Evolutionary conservation across 2,113 vertebrate genomes (phyloP).

Genomic region (Maccullochella peelii): DNA sequence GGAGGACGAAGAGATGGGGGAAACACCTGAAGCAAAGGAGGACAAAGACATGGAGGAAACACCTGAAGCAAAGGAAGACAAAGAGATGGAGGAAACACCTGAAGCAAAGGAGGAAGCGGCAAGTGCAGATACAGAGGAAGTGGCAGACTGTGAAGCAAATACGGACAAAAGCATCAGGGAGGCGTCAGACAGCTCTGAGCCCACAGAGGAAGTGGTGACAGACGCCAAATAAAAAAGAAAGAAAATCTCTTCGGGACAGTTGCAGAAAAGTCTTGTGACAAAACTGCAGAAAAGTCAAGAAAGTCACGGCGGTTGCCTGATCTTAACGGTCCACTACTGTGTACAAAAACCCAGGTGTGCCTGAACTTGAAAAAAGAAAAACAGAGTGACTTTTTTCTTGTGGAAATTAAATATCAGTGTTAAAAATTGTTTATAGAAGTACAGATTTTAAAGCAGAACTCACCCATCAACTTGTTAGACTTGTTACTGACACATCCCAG

Average conservation of each 20-base stretch:
- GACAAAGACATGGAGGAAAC: constrained; percentile 73
- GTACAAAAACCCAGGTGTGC: constrained; percentile 98
- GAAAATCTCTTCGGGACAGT: constrained; percentile 22
- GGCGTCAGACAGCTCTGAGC: constrained; percentile 27
- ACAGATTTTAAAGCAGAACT: constrained; percentile 86
- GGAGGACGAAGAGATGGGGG: constrained; percentile 69
- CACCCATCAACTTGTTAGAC: constrained; percentile 83
- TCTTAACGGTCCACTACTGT: constrained; percentile 98
- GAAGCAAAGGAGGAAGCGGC: constrained; percentile 58
- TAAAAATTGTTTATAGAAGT: constrained; percentile 91
- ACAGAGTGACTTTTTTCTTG: constrained; percentile 88
- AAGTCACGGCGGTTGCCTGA: constrained; percentile 84
- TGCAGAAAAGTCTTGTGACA: constrained; percentile 37
- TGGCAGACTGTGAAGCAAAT: constrained; percentile 61
- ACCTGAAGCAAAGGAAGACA: constrained; percentile 26
- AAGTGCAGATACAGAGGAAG: constrained; percentile 30
- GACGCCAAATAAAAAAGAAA: constrained; percentile 59
- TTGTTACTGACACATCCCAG: constrained; percentile 90
- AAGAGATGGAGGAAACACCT: constrained; percentile 72
- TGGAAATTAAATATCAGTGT: constrained; percentile 91
- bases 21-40: constrained; percentile 47
- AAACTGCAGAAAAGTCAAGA: constrained; percentile 42
- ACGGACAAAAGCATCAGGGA: constrained; percentile 63
- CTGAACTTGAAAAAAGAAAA: constrained; percentile 89
- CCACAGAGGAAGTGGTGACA: constrained; percentile 51